These are phyloP conservation scores for Callaeas wilsoni DNA, from an alignment of 2,113 vertebrate genomes.

Conservation along the genomic window DNA sequence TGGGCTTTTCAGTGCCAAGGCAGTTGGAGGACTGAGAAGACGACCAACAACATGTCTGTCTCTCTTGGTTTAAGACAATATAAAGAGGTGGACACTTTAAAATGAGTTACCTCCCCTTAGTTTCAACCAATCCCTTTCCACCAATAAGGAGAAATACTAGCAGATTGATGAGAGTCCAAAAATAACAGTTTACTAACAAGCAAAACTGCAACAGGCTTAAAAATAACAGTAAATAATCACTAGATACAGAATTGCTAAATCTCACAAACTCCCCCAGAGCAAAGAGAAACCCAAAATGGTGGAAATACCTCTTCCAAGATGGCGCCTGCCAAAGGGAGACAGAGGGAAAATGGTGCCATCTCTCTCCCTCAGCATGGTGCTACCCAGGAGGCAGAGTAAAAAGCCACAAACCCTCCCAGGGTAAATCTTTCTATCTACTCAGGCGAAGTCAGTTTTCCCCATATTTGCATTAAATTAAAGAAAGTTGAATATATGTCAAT, in stretches of 20 bases:
- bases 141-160: background rate
- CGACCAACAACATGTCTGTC: background rate
- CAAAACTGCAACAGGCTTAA: background rate
- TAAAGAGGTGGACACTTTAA: background rate
- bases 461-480: background rate
- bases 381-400: background rate
- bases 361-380: fast-evolving
- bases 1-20: background rate
- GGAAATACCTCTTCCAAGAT: background rate
- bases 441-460: background rate
- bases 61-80: background rate
- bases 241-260: background rate
- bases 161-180: background rate
- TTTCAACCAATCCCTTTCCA: background rate
- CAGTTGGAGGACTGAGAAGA: background rate
- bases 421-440: background rate
- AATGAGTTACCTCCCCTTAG: background rate
- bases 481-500: background rate
- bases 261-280: background rate
- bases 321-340: fast-evolving
- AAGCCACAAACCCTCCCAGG: background rate
- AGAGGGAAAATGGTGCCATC: fast-evolving
- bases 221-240: fast-evolving
- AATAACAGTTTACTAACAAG: background rate
- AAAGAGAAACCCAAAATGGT: fast-evolving